Evolutionary conservation across 1,140 invertebrate species (phyloP), one percentile per base, ranked within the genome.

Genomic region (Coenobita brevimanus): DNA sequence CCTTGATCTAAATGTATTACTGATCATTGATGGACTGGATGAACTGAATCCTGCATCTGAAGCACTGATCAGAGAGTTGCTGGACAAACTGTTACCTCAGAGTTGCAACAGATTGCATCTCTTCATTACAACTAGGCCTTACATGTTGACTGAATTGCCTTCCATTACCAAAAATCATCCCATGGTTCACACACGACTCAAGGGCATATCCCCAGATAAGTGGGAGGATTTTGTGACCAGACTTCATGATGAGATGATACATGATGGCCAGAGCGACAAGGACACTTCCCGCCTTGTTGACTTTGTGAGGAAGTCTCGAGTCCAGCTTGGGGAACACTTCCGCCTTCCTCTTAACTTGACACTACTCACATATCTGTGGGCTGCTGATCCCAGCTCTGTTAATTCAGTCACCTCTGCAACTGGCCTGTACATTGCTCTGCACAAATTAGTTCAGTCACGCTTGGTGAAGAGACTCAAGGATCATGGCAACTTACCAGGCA

Each of bases 21-120:
- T 86, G 21, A 69, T 86, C 36, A 10, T 86, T 36, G 84, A 86
- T 86, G 84, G 84, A 2, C 64, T 86, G 3, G 84, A 86, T 80
- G 84, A 86, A n/a, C 27, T 86, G 10, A 86, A 86, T 36, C 27
- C 30, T 54, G 62, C 41, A 24, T 79, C 84, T n/a, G 24, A n/a
- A 50, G 33, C 67, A 36, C 33, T 86, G 17, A 50, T 86, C 1
- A 46, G 10, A 21, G 84, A 86, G 17, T 8, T 86, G 38, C 17
- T 69, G 30, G 54, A 71, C n/a, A 41, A 69, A 21, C 62, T 54
- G 1, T 30, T 79, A 69, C 75, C 57, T 15, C 54, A 1, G 41
- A 71, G 73, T 21, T 24, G 41, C 21, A 43, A 38, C 46, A 64
- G n/a, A 15, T 33, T 86, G 43, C 73, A 54, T 1, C 62, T 86